Percentiles rank a stretch among this genome's conserved stretches.
These are phyloP conservation scores for Metopia argyrocephala DNA, from an alignment of 2,888 invertebrate species.

Conservation along the genomic window DNA sequence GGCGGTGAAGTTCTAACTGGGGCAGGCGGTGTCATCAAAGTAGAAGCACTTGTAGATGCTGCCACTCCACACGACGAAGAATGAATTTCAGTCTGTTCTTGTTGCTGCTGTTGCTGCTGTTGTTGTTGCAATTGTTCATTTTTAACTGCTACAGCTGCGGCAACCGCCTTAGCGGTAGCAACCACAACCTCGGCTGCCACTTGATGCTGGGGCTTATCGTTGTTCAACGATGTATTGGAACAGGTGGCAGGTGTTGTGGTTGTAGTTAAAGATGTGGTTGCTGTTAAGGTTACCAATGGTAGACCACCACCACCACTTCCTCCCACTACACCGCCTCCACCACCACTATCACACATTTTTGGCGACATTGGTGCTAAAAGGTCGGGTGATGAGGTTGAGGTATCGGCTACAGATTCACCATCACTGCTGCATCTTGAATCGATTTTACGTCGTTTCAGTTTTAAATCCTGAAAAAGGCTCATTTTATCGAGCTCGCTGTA, in stretches of 20 bases:
- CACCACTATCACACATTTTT: constrained; percentile 82
- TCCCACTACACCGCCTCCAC: constrained; percentile 63
- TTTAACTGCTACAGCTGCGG: constrained; percentile 58
- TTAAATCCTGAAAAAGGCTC: constrained; percentile 99
- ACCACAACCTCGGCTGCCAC: constrained; percentile 63
- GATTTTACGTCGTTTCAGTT: constrained; percentile 98
- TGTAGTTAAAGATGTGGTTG: constrained; percentile 68
- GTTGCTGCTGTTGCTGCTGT: constrained; percentile 63
- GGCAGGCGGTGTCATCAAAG: constrained; percentile 75
- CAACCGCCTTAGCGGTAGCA: constrained; percentile 65
- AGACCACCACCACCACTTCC: constrained; percentile 50
- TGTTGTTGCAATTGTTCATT: constrained; percentile 60
- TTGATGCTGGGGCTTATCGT: constrained; percentile 60
- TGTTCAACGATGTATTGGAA: constrained; percentile 62
- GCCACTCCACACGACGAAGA: constrained; percentile 74
- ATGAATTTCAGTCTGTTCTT: constrained; percentile 75
- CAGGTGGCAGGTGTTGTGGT: constrained; percentile 66
- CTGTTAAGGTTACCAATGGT: constrained; percentile 69
- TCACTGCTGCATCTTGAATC: constrained; percentile 97
- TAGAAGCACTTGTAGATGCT: constrained; percentile 72
- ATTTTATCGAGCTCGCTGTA: constrained; percentile 97
- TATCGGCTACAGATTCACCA: constrained; percentile 96
- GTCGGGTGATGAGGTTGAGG: constrained; percentile 95
- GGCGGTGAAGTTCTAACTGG: constrained; percentile 69
- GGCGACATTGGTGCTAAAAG: constrained; percentile 90